These are phyloP conservation scores for Glossosoma conforme DNA, from an alignment of 1,140 invertebrate genomes.

Conservation along the genomic window DNA sequence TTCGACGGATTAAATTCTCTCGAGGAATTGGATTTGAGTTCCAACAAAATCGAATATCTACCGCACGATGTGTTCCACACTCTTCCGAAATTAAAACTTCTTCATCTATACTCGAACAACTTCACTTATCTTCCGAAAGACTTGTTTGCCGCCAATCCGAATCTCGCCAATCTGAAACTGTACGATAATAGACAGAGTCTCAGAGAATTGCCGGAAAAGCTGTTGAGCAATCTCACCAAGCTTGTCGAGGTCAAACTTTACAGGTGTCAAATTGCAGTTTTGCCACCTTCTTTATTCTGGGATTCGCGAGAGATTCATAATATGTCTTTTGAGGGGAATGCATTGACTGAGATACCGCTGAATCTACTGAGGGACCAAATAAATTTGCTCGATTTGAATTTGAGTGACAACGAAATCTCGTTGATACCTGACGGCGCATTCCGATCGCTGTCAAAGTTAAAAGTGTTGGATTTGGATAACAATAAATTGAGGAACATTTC, in stretches of 20 bases:
- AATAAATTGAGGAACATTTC: slow-evolving; percentile 52
- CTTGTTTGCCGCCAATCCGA: slow-evolving; percentile 52
- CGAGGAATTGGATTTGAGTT: slow-evolving; percentile 55
- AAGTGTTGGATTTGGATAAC: slow-evolving; percentile 48
- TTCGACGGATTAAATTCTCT: slow-evolving; percentile 56
- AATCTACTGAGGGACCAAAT: slow-evolving; percentile 53
- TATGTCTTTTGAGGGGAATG: slow-evolving; percentile 54
- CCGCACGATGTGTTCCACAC: slow-evolving; percentile 53
- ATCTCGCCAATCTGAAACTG: slow-evolving; percentile 51
- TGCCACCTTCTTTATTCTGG: slow-evolving; percentile 56
- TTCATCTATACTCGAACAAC: slow-evolving; percentile 58
- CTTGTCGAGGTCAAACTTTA: slow-evolving; percentile 49
- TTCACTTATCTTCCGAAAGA: slow-evolving; percentile 55
- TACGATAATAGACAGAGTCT: slow-evolving; percentile 52
- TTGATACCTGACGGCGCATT: slow-evolving; percentile 53
- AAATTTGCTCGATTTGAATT: slow-evolving; percentile 50
- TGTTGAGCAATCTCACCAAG: slow-evolving; percentile 53
- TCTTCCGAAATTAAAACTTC: slow-evolving; percentile 51
- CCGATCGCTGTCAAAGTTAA: slow-evolving; percentile 43
- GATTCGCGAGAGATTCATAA: slow-evolving; percentile 51
- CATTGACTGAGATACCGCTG: slow-evolving; percentile 48
- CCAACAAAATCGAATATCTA: slow-evolving; percentile 56
- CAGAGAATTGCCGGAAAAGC: slow-evolving; percentile 47
- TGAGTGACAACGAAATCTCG: slow-evolving; percentile 53
- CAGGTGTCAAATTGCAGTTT: slow-evolving; percentile 43